Conservation (phyloP, 2,797 vertebrate species). For the Ataeniobius toweri region DNA sequence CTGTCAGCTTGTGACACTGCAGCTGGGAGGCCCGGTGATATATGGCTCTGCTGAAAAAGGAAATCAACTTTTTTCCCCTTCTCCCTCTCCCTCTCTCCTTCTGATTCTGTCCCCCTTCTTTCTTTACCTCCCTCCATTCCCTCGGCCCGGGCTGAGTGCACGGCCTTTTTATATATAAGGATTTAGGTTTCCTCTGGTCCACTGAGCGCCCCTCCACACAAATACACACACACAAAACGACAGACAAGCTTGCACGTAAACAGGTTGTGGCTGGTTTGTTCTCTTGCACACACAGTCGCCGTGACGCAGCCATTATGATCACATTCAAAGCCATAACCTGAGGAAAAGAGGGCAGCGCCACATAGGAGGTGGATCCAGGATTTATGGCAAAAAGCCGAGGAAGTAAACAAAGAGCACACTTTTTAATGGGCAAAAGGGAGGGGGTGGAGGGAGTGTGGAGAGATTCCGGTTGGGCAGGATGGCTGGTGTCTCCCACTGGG, state of each 20-base stretch:
- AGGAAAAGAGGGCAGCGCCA: constrained; percentile 67
- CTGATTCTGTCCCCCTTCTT: constrained; percentile 44
- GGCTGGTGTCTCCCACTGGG: constrained; percentile 76
- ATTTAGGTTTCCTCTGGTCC: constrained; percentile 91
- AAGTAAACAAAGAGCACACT: constrained; percentile 75
- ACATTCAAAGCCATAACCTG: constrained; percentile 64
- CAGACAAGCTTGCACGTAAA: constrained; percentile 54
- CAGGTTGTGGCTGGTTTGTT: constrained; percentile 64
- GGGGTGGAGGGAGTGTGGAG: constrained; percentile 10
- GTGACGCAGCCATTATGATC: constrained; percentile 67
- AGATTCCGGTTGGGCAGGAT: constrained; percentile 75
- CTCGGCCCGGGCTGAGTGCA: constrained; percentile 85
- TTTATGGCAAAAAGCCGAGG: constrained; percentile 70
- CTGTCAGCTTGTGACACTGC: constrained; percentile 98
- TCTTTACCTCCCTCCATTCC: constrained; percentile 51
- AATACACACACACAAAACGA: constrained; percentile 16
- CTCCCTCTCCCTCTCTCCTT: constrained; percentile 34
- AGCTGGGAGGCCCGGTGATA: constrained; percentile 96
- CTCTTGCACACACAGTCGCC: constrained; percentile 28
- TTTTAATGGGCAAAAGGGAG: constrained; percentile 56
- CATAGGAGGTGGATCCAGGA: constrained; percentile 64
- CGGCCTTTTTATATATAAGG: constrained; percentile 92
- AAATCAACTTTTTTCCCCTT: constrained; percentile 89
- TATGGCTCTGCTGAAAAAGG: constrained; percentile 95
- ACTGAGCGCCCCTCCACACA: constrained; percentile 46